Evolutionary conservation across 1,140 invertebrate genomes (phyloP).

Genomic region (Fopius arisanus): DNA sequence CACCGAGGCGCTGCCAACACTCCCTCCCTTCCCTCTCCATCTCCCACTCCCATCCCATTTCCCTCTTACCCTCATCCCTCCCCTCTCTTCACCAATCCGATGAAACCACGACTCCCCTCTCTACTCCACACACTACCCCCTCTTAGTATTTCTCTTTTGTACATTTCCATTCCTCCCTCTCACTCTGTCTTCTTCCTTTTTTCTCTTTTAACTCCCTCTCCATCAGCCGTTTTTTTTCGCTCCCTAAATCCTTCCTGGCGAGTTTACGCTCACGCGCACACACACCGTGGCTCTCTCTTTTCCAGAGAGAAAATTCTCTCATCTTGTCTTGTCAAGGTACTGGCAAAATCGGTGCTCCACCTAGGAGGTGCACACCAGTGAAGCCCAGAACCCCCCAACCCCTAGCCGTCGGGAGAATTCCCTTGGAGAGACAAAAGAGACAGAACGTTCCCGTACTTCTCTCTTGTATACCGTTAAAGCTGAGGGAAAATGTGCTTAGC

Average conservation of each 20-base stretch:
- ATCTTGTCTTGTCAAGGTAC: conserved; percentile 16
- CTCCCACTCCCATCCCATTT: conserved; percentile 34
- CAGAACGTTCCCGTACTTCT: not conserved
- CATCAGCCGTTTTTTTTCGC: not conserved
- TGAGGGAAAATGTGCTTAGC: conserved; percentile 7
- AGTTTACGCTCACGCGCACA: conserved; percentile 26
- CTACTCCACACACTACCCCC: not conserved
- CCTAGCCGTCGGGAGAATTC: not conserved
- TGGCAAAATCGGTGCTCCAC: conserved; percentile 2
- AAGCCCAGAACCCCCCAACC: not conserved
- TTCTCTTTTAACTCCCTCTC: not conserved
- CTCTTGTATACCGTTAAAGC: not conserved
- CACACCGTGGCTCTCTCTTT: conserved; percentile 12
- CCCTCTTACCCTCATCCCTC: not conserved
- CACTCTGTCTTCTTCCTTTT: not conserved
- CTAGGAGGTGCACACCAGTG: not conserved
- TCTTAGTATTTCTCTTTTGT: not conserved
- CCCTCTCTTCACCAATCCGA: not conserved
- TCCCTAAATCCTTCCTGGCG: not conserved
- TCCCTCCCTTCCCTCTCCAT: conserved; percentile 17
- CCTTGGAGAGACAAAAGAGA: not conserved
- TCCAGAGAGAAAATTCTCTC: too few relatives aligned
- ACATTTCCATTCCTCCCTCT: not conserved
- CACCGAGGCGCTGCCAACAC: conserved; percentile 14
- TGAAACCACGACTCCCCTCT: not conserved